Evolutionary conservation across 2,888 invertebrate species (phyloP), one percentile per base, ranked within the genome.

Genomic region (Orgyia antiqua): DNA sequence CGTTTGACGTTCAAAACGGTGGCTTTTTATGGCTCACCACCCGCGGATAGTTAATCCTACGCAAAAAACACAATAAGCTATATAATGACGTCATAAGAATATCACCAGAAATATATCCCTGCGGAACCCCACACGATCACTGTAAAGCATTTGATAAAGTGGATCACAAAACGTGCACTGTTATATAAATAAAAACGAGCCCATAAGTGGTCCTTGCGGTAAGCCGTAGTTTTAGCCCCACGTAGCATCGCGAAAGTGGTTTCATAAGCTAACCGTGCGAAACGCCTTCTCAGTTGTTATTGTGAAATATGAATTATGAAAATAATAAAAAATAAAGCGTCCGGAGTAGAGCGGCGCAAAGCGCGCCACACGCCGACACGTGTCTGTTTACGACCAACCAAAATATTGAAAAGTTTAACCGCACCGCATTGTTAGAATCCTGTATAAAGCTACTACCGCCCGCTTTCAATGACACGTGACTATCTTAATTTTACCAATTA

Each of bases 261-360:
- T 76, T 76, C 78, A 75, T 74, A 72, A 77, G 69, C 77, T 76
- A 83, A 80, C 82, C 84, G 83, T 83, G 84, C 84, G 83, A 83
- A 82, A 83, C 84, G 83, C 82, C 83, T 82, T 75, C 82, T 66
- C 75, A 65, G 74, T 79, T 83, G 79, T 80, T 83, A 79, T 82
- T 79, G 80, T 82, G 80, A 80, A 82, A 79, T 73, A 74, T 84
- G 83, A 86, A 84, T 82, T 83, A 83, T 83, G 82, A 83, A 86
- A 83, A 84, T 84, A 82, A 82, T 86, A 84, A 84, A 84, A 84
- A 84, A 75, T 80, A 73, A 72, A 77, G 60, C 68, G 71, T 50
- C 59, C 56, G 42, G 50, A 55, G 59, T 57, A 70, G 47, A 66
- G 68, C 82, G 79, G 77, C 80, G 59, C 80, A 79, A 83, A 69